phyloP scores from a whole-genome alignment of 2,888 invertebrate species.

The Cotesia congregata region DNA sequence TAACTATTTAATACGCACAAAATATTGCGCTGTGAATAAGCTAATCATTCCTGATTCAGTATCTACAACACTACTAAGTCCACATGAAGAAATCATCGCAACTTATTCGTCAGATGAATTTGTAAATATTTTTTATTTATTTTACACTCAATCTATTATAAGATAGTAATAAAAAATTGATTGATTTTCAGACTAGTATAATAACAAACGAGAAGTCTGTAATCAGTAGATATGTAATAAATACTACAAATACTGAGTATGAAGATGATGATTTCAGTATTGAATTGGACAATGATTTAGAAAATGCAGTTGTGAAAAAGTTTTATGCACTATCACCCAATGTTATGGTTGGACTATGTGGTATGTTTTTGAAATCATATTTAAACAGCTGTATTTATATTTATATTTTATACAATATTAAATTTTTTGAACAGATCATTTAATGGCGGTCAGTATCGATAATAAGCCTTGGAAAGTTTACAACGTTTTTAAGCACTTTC shows the following conservation, averaged over 20 bases:
- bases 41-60: background rate
- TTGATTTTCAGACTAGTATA: background rate
- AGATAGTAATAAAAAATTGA: background rate
- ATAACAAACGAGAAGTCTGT: background rate
- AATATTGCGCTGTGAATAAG: background rate
- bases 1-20: background rate
- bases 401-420: background rate
- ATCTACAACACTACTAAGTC: background rate
- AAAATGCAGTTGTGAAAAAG: background rate
- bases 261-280: background rate
- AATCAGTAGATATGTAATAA: background rate
- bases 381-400: background rate
- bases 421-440: background rate
- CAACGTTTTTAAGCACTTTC: background rate
- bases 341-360: background rate
- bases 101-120: background rate
- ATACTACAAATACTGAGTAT: background rate
- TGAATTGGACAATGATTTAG: background rate
- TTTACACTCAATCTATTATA: background rate
- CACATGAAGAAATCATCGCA: background rate
- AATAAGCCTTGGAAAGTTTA: background rate
- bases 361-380: background rate
- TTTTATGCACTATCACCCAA: background rate
- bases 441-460: background rate
- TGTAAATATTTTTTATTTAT: background rate